A percentile compares a stretch with the other conserved stretches of the same genome.
phyloP scores from a whole-genome alignment of 2,113 vertebrate species.

The Gymnarchus niloticus region DNA sequence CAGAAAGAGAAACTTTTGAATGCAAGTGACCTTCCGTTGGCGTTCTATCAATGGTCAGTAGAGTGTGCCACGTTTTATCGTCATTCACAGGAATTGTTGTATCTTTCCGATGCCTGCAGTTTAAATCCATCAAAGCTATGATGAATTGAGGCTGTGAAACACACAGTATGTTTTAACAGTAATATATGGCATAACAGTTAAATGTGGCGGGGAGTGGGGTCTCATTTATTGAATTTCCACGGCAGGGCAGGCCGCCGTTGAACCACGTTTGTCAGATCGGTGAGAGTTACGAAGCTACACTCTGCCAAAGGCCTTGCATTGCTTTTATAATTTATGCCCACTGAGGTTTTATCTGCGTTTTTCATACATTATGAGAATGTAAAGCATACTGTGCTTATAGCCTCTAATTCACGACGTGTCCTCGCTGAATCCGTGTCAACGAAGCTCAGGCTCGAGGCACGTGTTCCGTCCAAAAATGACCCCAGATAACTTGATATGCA shows the following conservation, averaged over 20 bases:
- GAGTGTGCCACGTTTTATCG: background rate
- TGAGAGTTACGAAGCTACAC: background rate
- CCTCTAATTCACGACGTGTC: background rate
- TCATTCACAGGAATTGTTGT: background rate
- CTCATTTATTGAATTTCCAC: background rate
- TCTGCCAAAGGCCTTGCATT: background rate
- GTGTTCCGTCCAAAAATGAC: background rate
- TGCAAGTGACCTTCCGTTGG: background rate
- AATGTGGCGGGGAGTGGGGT: background rate
- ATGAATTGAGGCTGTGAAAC: background rate
- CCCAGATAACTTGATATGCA: background rate
- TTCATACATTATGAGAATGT: background rate
- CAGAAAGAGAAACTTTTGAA: background rate
- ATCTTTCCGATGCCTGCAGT: background rate
- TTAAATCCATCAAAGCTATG: slow-evolving; percentile 4
- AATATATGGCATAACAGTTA: background rate
- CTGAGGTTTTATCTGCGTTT: background rate
- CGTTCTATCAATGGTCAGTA: background rate
- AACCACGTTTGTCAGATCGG: background rate
- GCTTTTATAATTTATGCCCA: background rate
- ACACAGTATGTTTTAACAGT: slow-evolving; percentile 1
- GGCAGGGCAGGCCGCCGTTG: background rate
- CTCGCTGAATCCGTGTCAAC: background rate
- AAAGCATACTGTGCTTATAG: too few species aligned
- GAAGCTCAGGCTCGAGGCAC: background rate